Evolutionary conservation across 2,113 vertebrate genomes (phyloP), one percentile per base, ranked within the genome.

Genomic region (Brachirus orientalis): DNA sequence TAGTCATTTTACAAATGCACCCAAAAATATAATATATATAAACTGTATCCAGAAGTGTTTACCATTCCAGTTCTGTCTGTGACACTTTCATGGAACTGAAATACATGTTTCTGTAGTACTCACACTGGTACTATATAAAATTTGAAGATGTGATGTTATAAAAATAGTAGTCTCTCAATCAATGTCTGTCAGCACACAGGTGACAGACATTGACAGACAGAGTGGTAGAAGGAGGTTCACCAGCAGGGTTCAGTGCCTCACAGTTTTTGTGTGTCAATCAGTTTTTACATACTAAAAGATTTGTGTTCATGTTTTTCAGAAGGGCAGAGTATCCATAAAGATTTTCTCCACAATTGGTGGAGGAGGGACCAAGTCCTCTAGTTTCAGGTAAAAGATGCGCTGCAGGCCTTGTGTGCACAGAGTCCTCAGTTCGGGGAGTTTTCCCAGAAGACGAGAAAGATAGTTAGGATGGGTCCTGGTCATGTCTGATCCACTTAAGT

Each of bases 361-460:
- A 0, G 96, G 96, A 0, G 96, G 95, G 36, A 97, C 96, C 77
- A 98, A 72, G 69, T 98, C 94, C 86, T 96, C 96, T 82, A 98
- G 92, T 88, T 97, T 98, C 87, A 98, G 93, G 93, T 97, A 98
- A 88, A 98, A 96, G 80, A 98, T 98, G 37, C 96, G 95, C 88
- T 98, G 96, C 20, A 96, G 91, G 69, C 96, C 96, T 81, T 98
- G 96, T n/a, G 95, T 97, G 86, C 96, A 95, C 19, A 98, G 94
- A 75, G 96, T 96, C 75, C 95, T 93, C 58, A 98, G 92, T 85
- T 98, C 96, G 0, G 96, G 96, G 61, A 98, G 92, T 68, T 98
- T 97, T 53, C 96, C 94, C 87, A 98, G 87, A 28, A 97, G 93
- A 72, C 95, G 95, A 8, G 95, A 96, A 75, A 97, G 93, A 81